Evolutionary conservation across 2,888 invertebrate species (phyloP).

Genomic region (Chesias legatella): DNA sequence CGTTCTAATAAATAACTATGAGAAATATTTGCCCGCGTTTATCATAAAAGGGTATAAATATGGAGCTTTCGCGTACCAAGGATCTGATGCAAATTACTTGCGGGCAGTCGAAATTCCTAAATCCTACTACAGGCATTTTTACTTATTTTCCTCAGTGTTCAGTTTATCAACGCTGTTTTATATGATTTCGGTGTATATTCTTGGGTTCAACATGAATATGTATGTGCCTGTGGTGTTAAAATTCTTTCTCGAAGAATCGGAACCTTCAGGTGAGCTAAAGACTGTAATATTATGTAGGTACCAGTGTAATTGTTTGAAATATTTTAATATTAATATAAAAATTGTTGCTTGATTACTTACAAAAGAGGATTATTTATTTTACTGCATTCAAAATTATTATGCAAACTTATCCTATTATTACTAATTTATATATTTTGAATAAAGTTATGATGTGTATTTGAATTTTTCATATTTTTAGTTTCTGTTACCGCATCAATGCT

Average conservation of each 20-base stretch:
- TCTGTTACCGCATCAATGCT: slow-evolving; percentile 79
- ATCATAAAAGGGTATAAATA: slow-evolving; percentile 85
- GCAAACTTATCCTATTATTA: too few relatives aligned
- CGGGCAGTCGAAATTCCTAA: slow-evolving; percentile 85
- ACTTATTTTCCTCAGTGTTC: slow-evolving; percentile 83
- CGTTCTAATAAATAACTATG: slow-evolving; percentile 82
- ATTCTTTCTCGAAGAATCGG: slow-evolving; percentile 58
- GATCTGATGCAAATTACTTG: slow-evolving; percentile 65
- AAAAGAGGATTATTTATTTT: too few relatives aligned
- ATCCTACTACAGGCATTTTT: slow-evolving; percentile 90
- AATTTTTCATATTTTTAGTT: too few relatives aligned
- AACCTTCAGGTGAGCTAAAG: slow-evolving; percentile 76
- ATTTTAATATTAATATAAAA: too few relatives aligned
- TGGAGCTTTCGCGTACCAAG: slow-evolving; percentile 85
- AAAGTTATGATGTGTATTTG: too few relatives aligned
- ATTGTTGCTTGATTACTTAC: too few relatives aligned
- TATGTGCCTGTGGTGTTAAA: slow-evolving; percentile 72
- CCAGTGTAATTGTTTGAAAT: too few relatives aligned
- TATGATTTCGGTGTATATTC: slow-evolving; percentile 72
- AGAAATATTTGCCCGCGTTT: slow-evolving; percentile 83
- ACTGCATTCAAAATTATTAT: too few relatives aligned
- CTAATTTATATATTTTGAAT: too few relatives aligned
- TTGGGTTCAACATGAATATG: slow-evolving; percentile 66
- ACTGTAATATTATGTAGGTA: too few relatives aligned
- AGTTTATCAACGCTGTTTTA: slow-evolving; percentile 73